phyloP scores from a whole-genome alignment of 1,140 invertebrate genomes.

The Notospermus geniculatus region DNA sequence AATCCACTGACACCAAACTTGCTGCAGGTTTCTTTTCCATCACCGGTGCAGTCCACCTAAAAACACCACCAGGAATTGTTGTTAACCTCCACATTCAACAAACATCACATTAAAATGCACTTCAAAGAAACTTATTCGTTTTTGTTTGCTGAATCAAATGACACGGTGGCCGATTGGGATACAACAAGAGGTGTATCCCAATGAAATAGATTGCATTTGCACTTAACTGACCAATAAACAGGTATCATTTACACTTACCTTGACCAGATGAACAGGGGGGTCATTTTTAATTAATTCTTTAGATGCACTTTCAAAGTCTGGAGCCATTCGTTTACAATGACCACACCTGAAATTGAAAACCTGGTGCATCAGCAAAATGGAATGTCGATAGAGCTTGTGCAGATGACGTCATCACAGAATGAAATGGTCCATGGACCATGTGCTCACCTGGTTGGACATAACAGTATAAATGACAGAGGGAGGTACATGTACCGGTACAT shows the following conservation, averaged over 20 bases:
- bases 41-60: conserved; percentile 85
- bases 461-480: too few species aligned
- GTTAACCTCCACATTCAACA: too few species aligned
- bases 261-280: conserved; percentile 84
- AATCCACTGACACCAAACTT: conserved; percentile 92
- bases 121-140: too few species aligned
- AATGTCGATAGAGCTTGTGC: too few species aligned
- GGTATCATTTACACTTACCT: conserved; percentile 63
- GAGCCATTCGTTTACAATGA: conserved; percentile 95
- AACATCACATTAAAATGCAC: too few species aligned
- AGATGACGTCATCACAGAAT: too few species aligned
- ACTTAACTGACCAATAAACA: not conserved
- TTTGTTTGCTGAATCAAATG: too few species aligned
- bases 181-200: not conserved
- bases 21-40: conserved; percentile 85
- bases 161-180: too few species aligned
- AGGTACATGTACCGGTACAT: too few species aligned
- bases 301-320: conserved; percentile 95
- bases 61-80: conserved; percentile 12
- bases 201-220: too few species aligned
- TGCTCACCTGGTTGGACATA: too few species aligned
- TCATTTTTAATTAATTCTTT: conserved; percentile 80
- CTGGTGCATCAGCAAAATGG: not conserved
- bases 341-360: conserved; percentile 65
- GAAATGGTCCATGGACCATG: too few species aligned